These are phyloP conservation scores for Cyprinodon diabolis DNA, from an alignment of 2,797 vertebrate genomes.

Conservation along the genomic window DNA sequence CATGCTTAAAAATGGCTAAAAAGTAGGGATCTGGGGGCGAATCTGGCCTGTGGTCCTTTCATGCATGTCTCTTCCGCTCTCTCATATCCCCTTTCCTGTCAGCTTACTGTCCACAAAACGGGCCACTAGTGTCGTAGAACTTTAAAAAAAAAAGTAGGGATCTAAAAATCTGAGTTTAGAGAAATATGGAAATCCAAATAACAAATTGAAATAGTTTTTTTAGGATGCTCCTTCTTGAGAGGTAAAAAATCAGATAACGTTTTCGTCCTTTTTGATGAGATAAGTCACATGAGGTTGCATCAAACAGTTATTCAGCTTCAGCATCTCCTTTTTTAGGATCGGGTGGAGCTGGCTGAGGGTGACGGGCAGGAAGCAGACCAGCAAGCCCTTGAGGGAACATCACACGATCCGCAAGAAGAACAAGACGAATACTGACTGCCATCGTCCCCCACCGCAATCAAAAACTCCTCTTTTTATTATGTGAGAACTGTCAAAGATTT, in stretches of 20 bases:
- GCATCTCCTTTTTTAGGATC: slow-evolving; percentile 79
- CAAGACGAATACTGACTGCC: slow-evolving; percentile 96
- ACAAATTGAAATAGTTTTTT: background rate
- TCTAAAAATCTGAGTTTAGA: no score
- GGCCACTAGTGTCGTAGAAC: no score
- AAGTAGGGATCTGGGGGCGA: no score
- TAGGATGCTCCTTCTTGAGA: background rate
- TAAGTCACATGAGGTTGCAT: slow-evolving; percentile 35
- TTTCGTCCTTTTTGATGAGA: slow-evolving; percentile 20
- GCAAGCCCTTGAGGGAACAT: slow-evolving; percentile 84
- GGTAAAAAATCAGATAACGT: slow-evolving; percentile 36
- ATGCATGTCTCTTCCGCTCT: no score
- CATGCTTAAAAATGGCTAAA: background rate
- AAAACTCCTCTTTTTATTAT: slow-evolving; percentile 80
- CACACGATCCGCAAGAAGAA: slow-evolving; percentile 92
- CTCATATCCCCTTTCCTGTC: no score
- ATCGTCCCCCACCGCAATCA: slow-evolving; percentile 66
- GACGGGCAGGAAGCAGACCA: slow-evolving; percentile 84
- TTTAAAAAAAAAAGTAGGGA: no score
- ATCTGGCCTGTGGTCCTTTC: no score
- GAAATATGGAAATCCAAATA: background rate
- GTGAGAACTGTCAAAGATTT: slow-evolving; percentile 84
- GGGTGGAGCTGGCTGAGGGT: slow-evolving; percentile 87
- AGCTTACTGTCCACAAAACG: no score
- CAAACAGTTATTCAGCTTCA: slow-evolving; percentile 9